These are phyloP conservation scores for Laothoe populi DNA, from an alignment of 2,888 invertebrate genomes.

Conservation along the genomic window DNA sequence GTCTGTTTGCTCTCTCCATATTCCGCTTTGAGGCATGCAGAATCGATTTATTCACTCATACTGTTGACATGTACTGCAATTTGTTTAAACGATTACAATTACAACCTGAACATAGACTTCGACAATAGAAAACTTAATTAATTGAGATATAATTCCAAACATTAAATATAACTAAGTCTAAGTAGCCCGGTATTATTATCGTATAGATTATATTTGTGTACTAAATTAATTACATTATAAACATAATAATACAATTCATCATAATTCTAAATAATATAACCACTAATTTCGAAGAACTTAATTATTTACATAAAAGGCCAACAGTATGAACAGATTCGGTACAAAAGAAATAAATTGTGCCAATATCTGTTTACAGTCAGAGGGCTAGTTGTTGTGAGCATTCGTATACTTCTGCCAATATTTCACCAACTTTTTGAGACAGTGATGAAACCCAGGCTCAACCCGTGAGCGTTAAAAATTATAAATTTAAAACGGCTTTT, in stretches of 20 bases:
- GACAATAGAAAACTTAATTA: background rate
- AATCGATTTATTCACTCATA: conserved; percentile 13
- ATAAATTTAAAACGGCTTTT: background rate
- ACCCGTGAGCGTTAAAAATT: background rate
- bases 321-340: conserved; percentile 17
- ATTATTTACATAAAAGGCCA: conserved; percentile 20
- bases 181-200: background rate
- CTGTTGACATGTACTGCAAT: conserved; percentile 3
- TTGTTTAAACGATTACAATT: background rate
- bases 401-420: conserved; percentile 13
- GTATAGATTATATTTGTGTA: background rate
- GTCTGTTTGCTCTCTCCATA: background rate
- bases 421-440: conserved; percentile 20
- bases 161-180: background rate
- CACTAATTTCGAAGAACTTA: conserved; percentile 11
- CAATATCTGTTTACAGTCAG: conserved; percentile 10
- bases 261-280: background rate
- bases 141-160: background rate
- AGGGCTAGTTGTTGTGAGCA: conserved; percentile 8
- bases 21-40: background rate
- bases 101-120: background rate
- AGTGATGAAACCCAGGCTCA: conserved; percentile 22
- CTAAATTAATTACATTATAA: conserved; percentile 13
- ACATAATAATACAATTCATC: background rate
- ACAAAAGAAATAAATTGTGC: background rate